These are phyloP conservation scores for Temnothorax unifasciatus DNA, from an alignment of 2,888 invertebrate genomes.

Conservation along the genomic window DNA sequence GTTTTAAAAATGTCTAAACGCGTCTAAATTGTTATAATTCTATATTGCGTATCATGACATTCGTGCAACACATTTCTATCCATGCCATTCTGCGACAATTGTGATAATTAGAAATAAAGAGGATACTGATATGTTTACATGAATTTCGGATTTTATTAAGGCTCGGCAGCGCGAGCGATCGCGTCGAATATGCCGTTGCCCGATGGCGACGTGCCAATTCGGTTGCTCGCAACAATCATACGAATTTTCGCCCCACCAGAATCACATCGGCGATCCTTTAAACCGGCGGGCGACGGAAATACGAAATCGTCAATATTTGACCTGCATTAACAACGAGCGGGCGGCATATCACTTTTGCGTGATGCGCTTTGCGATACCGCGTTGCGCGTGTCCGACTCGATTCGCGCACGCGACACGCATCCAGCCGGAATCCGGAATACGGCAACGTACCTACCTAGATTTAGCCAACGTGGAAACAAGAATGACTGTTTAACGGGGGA, in stretches of 20 bases:
- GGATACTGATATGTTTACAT: constrained; percentile 53
- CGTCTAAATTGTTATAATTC: neutral
- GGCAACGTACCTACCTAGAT: constrained; percentile 5
- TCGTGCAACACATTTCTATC: neutral
- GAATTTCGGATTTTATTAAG: constrained; percentile 64
- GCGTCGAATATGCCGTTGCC: constrained; percentile 12
- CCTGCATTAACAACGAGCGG: constrained; percentile 45
- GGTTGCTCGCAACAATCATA: constrained; percentile 52
- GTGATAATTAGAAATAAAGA: constrained; percentile 11
- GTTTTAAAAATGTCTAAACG: neutral
- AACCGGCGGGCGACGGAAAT: constrained; percentile 44
- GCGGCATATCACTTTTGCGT: constrained; percentile 16
- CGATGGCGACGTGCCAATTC: constrained; percentile 63
- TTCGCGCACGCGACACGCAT: neutral
- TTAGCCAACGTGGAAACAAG: constrained; percentile 15
- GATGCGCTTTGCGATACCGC: constrained; percentile 6
- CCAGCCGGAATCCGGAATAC: constrained; percentile 21
- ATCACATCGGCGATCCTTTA: constrained; percentile 48
- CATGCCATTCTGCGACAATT: neutral
- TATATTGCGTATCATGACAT: neutral
- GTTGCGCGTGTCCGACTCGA: neutral
- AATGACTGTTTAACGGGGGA: constrained; percentile 36
- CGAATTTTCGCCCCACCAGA: constrained; percentile 42
- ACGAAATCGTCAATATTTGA: constrained; percentile 54
- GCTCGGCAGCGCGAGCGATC: constrained; percentile 29